Conservation (phyloP, 1,140 invertebrate species). For the Bombus difficillimus region DNA sequence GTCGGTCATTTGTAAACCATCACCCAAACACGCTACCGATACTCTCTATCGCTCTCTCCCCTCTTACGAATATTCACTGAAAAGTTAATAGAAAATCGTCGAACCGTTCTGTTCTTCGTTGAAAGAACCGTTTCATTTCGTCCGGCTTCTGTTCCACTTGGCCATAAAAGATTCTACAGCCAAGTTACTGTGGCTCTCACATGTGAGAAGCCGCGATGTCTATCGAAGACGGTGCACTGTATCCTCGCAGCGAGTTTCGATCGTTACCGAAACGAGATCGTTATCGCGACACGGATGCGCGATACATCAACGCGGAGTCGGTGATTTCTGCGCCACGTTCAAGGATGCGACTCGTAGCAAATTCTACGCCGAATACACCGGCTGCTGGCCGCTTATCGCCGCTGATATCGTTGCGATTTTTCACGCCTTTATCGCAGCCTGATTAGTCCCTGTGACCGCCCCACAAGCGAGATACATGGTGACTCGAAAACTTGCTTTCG, state of each 20-base stretch:
- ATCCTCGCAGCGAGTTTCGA: constrained; percentile 56
- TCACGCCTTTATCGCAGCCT: constrained; percentile 5
- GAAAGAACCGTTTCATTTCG: constrained; percentile 44
- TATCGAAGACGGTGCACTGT: constrained; percentile 50
- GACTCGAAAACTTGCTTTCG: not conserved
- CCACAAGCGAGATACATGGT: not conserved
- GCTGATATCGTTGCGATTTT: constrained; percentile 28
- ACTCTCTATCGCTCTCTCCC: not conserved
- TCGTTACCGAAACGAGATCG: constrained; percentile 74
- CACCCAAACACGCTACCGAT: not conserved
- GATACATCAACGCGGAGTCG: constrained; percentile 71
- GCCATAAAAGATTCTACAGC: constrained; percentile 40
- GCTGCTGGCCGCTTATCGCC: constrained; percentile 15
- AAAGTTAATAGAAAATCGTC: constrained; percentile 19
- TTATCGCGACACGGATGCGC: constrained; percentile 78
- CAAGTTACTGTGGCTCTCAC: constrained; percentile 11
- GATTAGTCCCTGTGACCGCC: constrained; percentile 7
- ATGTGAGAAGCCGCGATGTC: constrained; percentile 48
- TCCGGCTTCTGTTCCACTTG: constrained; percentile 50
- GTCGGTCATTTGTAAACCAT: constrained; percentile 43
- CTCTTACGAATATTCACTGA: constrained; percentile 2
- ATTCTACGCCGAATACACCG: constrained; percentile 48
- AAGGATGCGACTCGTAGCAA: constrained; percentile 55
- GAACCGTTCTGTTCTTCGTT: not conserved
- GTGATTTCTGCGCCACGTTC: constrained; percentile 63